Percentiles rank a stretch among this genome's conserved stretches.
phyloP scores from a whole-genome alignment of 92 coral and sea anemone species.

The Pocillopora grandis region DNA sequence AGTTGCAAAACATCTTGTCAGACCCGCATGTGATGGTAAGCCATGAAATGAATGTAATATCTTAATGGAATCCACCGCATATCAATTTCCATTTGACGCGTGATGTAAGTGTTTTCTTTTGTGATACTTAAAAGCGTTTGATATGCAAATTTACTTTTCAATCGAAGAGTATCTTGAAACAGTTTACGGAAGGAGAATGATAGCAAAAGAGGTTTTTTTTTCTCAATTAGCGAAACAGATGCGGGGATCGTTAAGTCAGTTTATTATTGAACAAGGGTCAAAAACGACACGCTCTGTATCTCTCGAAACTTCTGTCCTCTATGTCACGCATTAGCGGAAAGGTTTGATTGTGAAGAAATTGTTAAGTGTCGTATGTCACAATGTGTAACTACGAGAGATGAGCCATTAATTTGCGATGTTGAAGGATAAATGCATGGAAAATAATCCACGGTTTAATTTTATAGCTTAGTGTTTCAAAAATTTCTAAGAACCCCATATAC shows the following conservation, averaged over 20 bases:
- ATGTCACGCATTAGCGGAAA: too few species aligned
- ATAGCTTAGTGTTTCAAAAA: too few species aligned
- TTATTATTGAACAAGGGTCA: background rate
- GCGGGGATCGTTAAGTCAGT: background rate
- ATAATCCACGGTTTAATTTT: too few species aligned
- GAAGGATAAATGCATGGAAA: too few species aligned
- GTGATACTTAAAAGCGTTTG: too few species aligned
- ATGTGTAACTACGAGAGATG: too few species aligned
- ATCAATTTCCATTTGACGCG: background rate
- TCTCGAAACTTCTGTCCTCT: too few species aligned
- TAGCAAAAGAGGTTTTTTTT: background rate
- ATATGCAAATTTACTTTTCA: background rate
- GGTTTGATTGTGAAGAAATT: too few species aligned
- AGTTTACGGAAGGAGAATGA: background rate
- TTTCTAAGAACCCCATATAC: too few species aligned
- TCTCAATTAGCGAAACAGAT: background rate
- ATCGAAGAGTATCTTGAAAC: background rate
- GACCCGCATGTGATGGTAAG: conserved; percentile 97
- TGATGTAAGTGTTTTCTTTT: background rate
- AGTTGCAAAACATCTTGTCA: conserved; percentile 87
- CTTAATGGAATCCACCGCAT: background rate
- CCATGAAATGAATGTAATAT: background rate
- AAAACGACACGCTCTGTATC: too few species aligned
- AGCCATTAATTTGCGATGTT: too few species aligned
- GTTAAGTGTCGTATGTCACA: too few species aligned